Conservation (phyloP, 2,888 invertebrate genomes). For the Lasioglossum villosulum region DNA sequence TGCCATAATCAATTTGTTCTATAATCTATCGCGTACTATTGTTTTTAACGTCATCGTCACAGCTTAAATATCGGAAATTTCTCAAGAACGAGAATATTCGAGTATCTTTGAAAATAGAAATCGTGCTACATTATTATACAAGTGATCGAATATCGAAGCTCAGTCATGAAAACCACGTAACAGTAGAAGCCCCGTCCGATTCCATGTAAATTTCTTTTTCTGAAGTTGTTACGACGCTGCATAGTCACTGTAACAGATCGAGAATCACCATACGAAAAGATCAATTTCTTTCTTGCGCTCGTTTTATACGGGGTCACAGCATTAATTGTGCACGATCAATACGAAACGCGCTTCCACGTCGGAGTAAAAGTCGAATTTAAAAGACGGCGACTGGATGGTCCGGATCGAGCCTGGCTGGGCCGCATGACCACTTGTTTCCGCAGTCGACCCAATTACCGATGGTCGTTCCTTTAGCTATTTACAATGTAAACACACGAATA, state of each 20-base stretch:
- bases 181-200: neutral
- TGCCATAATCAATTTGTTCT: no score
- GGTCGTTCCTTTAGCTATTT: neutral
- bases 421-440: constrained; percentile 4
- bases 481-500: constrained; percentile 12
- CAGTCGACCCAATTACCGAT: constrained; percentile 14
- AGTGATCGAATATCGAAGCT: neutral
- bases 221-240: neutral
- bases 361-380: constrained; percentile 10
- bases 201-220: neutral
- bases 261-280: neutral
- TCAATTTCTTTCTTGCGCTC: neutral
- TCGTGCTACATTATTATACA: neutral
- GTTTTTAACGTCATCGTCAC: no score
- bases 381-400: neutral
- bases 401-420: neutral
- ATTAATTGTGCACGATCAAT: constrained; percentile 2
- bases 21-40: no score
- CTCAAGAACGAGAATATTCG: no score
- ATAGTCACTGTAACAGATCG: neutral
- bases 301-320: constrained; percentile 8
- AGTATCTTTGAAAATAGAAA: neutral
- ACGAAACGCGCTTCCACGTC: neutral
- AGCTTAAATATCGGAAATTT: no score
- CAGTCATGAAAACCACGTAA: neutral